Evolutionary conservation across 2,888 invertebrate genomes (phyloP).

Genomic region (Xanthia icteritia): DNA sequence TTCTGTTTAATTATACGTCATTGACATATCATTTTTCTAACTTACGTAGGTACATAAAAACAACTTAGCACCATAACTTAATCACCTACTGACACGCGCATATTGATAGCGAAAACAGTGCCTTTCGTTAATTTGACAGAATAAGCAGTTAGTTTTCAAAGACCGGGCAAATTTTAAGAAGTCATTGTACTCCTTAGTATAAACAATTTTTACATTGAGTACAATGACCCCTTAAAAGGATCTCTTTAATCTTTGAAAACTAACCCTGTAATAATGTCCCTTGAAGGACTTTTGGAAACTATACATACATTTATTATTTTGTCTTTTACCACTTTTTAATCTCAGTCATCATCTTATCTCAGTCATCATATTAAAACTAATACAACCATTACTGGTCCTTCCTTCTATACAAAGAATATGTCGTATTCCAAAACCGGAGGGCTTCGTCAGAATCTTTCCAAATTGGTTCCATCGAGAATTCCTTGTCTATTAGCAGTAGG

Average conservation of each 20-base stretch:
- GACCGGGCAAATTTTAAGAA: no score
- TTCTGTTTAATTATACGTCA: background rate
- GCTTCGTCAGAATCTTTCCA: constrained; percentile 63
- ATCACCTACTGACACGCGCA: background rate
- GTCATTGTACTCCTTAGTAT: background rate
- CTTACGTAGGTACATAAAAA: background rate
- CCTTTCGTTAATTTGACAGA: background rate
- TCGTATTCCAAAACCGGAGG: constrained; percentile 80
- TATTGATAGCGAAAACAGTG: background rate
- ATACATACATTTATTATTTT: background rate
- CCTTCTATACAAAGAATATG: constrained; percentile 82
- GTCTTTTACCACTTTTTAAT: background rate
- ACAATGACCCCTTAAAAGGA: background rate
- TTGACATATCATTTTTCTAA: background rate
- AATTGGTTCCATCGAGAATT: constrained; percentile 24
- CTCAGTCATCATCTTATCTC: constrained; percentile 11
- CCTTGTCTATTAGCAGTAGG: constrained; percentile 34
- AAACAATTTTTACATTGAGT: background rate
- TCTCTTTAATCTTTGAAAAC: background rate
- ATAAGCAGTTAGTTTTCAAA: background rate
- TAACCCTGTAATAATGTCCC: background rate
- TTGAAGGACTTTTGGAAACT: background rate
- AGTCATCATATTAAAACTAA: background rate
- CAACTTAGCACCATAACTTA: background rate
- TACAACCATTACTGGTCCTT: constrained; percentile 58